A percentile compares a stretch with the other conserved stretches of the same genome.
Conservation (phyloP, 2,797 vertebrate genomes). For the Hypotaenidia philippensis region DNA sequence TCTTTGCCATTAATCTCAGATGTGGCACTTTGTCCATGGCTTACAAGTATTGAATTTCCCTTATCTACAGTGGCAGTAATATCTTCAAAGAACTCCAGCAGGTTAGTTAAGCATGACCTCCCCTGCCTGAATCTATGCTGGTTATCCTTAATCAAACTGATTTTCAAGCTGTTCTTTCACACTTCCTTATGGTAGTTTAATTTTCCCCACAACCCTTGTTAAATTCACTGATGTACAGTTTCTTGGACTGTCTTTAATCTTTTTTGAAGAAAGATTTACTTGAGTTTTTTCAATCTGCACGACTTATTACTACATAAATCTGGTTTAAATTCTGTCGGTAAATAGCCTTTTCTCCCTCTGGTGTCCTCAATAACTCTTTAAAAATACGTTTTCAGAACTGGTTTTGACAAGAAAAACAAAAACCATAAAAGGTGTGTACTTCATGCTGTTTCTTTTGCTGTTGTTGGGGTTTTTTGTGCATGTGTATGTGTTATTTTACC, state of each 20-base stretch:
- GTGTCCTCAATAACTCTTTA: background rate
- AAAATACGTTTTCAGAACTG: background rate
- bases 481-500: background rate
- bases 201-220: slow-evolving; percentile 14
- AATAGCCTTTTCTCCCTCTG: background rate
- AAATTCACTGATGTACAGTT: slow-evolving; percentile 8
- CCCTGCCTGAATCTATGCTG: slow-evolving; percentile 23
- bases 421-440: background rate
- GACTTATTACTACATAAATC: background rate
- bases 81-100: slow-evolving; percentile 50
- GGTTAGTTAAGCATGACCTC: slow-evolving; percentile 38
- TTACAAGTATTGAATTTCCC: slow-evolving; percentile 15
- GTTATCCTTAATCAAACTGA: slow-evolving; percentile 62
- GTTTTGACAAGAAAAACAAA: background rate
- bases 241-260: background rate
- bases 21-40: background rate
- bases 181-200: slow-evolving; percentile 27
- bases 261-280: background rate
- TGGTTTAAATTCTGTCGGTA: background rate
- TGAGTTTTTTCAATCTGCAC: background rate
- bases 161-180: slow-evolving; percentile 64
- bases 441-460: background rate
- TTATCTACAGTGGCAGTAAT: slow-evolving; percentile 25
- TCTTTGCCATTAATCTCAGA: slow-evolving; percentile 16
- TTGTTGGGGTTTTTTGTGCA: rapidly evolving